Evolutionary conservation across 2,113 vertebrate species (phyloP).

Genomic region (Grantiella picta): DNA sequence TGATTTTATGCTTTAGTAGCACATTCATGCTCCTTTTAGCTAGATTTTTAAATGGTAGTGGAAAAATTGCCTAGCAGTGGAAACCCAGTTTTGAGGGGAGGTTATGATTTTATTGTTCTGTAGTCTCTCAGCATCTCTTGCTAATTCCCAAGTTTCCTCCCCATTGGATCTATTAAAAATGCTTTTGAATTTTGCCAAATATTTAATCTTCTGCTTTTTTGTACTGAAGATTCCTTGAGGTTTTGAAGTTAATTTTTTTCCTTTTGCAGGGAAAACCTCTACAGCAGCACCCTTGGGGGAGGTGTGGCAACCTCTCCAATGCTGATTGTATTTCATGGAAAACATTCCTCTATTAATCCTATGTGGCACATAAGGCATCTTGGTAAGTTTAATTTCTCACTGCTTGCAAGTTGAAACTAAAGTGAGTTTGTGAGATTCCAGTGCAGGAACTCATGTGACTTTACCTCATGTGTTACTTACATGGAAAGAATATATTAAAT

Average conservation of each 20-base stretch:
- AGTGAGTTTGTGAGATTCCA: background rate
- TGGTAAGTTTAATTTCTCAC: conserved; percentile 72
- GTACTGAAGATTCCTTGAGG: background rate
- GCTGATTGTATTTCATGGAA: conserved; percentile 92
- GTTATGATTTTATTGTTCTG: background rate
- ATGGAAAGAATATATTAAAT: background rate
- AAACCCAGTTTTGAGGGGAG: background rate
- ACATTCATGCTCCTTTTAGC: background rate
- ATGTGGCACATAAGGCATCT: conserved; percentile 93
- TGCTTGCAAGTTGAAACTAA: background rate
- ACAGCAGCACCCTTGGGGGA: conserved; percentile 92
- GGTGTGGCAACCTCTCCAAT: conserved; percentile 93
- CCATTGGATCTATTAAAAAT: background rate
- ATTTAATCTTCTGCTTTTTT: background rate
- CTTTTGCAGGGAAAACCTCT: conserved; percentile 84
- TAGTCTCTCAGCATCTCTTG: background rate
- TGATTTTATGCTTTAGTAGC: background rate
- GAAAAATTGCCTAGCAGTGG: background rate
- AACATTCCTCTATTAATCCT: conserved; percentile 84
- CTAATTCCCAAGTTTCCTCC: background rate
- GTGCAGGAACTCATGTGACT: rapidly evolving
- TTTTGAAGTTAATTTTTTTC: background rate
- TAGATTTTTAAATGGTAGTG: background rate
- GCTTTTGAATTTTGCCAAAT: background rate
- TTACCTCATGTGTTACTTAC: background rate